Evolutionary conservation across 1,140 invertebrate genomes (phyloP).

Genomic region (Aphaenogaster rudis): DNA sequence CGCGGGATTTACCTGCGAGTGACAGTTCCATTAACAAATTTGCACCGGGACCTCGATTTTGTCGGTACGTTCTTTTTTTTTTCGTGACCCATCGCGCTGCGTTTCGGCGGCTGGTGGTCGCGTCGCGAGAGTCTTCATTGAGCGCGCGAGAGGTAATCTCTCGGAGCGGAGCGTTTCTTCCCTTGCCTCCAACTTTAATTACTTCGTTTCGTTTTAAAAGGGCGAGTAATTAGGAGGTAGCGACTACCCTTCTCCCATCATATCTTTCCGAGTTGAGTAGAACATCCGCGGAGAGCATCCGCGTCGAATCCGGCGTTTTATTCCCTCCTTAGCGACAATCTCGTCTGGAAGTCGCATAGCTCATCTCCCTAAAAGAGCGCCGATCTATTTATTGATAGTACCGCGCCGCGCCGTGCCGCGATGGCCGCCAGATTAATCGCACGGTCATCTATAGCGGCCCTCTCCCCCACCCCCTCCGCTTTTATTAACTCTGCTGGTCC

Average conservation of each 20-base stretch:
- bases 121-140: constrained; percentile 49
- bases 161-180: constrained; percentile 43
- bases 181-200: constrained; percentile 75
- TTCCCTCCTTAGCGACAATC: constrained; percentile 5
- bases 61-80: constrained; percentile 34
- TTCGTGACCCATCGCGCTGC: constrained; percentile 10
- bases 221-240: constrained; percentile 72
- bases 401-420: constrained; percentile 19
- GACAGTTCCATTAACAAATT: constrained; percentile 68
- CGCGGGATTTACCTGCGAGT: constrained; percentile 48
- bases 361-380: constrained; percentile 69
- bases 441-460: constrained; percentile 65
- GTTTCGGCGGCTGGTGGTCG: constrained; percentile 42
- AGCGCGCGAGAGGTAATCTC: constrained; percentile 68
- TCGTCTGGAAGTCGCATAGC: constrained; percentile 39
- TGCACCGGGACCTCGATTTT: constrained; percentile 66
- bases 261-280: constrained; percentile 38
- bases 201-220: constrained; percentile 75
- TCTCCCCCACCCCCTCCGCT: constrained; percentile 43
- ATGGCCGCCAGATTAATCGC: constrained; percentile 37
- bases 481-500: constrained; percentile 69
- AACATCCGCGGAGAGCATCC: constrained; percentile 39
- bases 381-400: constrained; percentile 69
- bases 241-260: constrained; percentile 60
- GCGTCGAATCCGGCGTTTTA: constrained; percentile 34